Conservation (phyloP, 2,888 invertebrate species). For the Coelopa pilipes region DNA sequence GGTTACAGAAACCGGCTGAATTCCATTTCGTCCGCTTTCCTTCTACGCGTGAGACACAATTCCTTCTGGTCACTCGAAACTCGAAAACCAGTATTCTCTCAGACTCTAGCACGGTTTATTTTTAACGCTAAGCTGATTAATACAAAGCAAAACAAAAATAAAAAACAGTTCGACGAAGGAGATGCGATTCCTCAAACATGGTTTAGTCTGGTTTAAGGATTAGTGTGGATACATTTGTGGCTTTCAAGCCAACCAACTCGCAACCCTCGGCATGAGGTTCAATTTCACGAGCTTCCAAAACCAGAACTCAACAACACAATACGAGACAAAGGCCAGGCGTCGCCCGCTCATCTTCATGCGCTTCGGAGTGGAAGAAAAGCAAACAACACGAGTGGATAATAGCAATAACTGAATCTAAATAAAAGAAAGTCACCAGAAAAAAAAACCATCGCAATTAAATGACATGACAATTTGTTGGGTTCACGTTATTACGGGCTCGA, state of each 20-base stretch:
- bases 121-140: not conserved
- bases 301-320: too few relatives aligned
- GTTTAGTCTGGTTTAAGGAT: not conserved
- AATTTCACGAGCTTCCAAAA: too few relatives aligned
- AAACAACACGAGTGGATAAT: too few relatives aligned
- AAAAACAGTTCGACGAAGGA: not conserved
- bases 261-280: too few relatives aligned
- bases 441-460: slow-evolving; percentile 8
- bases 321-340: too few relatives aligned
- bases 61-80: slow-evolving; percentile 14
- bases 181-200: not conserved
- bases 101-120: slow-evolving; percentile 21
- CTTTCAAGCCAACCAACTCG: too few relatives aligned
- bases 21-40: slow-evolving; percentile 35
- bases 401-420: not conserved
- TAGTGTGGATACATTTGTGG: not conserved
- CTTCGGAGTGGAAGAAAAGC: too few relatives aligned
- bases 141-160: not conserved
- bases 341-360: too few relatives aligned
- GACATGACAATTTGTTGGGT: slow-evolving; percentile 21
- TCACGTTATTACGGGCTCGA: slow-evolving; percentile 10
- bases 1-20: slow-evolving; percentile 37
- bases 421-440: slow-evolving; percentile 16
- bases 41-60: slow-evolving; percentile 3
- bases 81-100: slow-evolving; percentile 23